Base-by-base conservation (phyloP, 2,113 vertebrate genomes). In the Larimichthys crocea region DNA sequence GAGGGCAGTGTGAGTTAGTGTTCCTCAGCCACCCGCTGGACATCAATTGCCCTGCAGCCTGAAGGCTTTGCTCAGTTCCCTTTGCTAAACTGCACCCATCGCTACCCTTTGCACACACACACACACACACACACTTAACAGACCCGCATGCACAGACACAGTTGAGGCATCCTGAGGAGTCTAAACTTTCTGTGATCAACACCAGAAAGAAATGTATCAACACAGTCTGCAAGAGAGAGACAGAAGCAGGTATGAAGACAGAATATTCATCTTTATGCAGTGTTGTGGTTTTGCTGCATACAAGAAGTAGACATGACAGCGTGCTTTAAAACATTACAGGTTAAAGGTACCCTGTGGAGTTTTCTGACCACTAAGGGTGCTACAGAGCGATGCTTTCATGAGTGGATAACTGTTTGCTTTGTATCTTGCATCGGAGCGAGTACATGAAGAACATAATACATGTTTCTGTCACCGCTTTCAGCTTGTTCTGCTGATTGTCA, bases 1-100 rank as follows among this genome's bases (percentile, higher is more conserved):
- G 71, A 79, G 76, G 72, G 74, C 74, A 49, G 40, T 42, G 79
- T 84, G 91, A 93, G 85, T 92, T 90, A 90, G 64, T 77, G 85
- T 67, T 89, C 75, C 80, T 89, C 66, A 65, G 81, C 61, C 77
- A 82, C 76, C 69, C 74, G 9, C 63, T 73, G 85, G 85, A 87
- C 86, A 89, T 89, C 87, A 88, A 87, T 91, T 50, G 78, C 71
- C 73, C 64, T 11, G 35, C 49, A 48, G 79, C 74, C 82, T 79
- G 70, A 78, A 85, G 77, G 66, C 88, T 87, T 85, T 86, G 64
- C 88, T 87, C 79, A 61, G 76, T 61, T 81, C 72, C 73, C 48
- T 70, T 77, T 80, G 24, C 48, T 79, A 63, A 90, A 87, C 81
- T 77, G 68, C 64, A 75, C 82, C 71, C 72, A 66, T 81, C 16